phyloP scores from a whole-genome alignment of 2,888 invertebrate genomes.

The Sisyra nigra region DNA sequence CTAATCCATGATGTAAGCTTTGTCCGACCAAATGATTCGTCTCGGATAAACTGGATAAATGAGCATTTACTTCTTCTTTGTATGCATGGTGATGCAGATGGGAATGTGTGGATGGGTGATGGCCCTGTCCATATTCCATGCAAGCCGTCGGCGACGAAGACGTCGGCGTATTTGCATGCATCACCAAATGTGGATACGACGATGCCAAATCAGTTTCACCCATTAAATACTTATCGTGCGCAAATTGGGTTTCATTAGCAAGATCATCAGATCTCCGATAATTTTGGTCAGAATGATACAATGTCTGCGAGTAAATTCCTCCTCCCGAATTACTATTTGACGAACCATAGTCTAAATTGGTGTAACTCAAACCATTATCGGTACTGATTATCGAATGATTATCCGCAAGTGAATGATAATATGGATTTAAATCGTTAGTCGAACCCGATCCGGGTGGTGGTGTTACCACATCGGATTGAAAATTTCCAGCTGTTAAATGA shows the following conservation, averaged over 20 bases:
- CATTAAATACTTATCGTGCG: conserved; percentile 27
- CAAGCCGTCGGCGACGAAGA: conserved; percentile 31
- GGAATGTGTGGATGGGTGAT: conserved; percentile 18
- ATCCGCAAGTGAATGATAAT: conserved; percentile 31
- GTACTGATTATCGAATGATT: conserved; percentile 55
- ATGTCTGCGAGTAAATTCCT: conserved; percentile 23
- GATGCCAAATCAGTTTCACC: conserved; percentile 36
- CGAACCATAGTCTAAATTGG: conserved; percentile 65
- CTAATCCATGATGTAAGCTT: conserved; percentile 23
- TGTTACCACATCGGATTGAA: conserved; percentile 16
- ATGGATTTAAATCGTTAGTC: conserved; percentile 27
- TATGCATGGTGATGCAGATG: conserved; percentile 23
- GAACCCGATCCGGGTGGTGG: conserved; percentile 23
- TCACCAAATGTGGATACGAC: conserved; percentile 27
- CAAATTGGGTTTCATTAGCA: conserved; percentile 25
- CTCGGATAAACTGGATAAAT: too few species aligned
- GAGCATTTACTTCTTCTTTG: conserved; percentile 28
- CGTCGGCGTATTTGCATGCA: conserved; percentile 14
- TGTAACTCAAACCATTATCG: conserved; percentile 77
- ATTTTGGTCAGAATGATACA: conserved; percentile 29
- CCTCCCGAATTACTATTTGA: conserved; percentile 24
- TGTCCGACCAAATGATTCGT: conserved; percentile 17
- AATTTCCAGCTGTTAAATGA: conserved; percentile 20
- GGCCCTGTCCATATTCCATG: conserved; percentile 39
- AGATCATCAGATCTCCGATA: conserved; percentile 38